Evolutionary conservation across 2,888 invertebrate species (phyloP).

Genomic region (Pammene fasciana): DNA sequence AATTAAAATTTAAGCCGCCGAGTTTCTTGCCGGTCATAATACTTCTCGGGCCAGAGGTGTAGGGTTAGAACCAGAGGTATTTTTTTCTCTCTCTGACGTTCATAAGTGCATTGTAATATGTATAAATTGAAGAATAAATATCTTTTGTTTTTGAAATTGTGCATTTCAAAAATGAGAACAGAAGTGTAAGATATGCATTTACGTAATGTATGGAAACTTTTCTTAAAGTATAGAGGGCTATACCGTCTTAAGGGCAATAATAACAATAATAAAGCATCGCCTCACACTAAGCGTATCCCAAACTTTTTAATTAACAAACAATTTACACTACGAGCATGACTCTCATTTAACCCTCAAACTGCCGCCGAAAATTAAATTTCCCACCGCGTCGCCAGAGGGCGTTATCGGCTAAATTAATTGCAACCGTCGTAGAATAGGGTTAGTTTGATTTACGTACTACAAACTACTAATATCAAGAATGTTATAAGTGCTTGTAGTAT

Average conservation of each 20-base stretch:
- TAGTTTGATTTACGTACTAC: constrained; percentile 34
- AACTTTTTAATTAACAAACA: constrained; percentile 32
- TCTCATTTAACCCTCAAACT: constrained; percentile 35
- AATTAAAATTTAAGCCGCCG: too few species aligned
- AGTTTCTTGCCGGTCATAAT: too few species aligned
- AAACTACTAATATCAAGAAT: not conserved
- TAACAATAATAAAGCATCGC: not conserved
- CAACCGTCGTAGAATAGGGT: constrained; percentile 31
- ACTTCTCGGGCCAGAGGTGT: too few species aligned
- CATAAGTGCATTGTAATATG: too few species aligned
- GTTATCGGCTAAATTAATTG: constrained; percentile 48
- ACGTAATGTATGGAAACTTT: too few species aligned
- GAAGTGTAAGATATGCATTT: too few species aligned
- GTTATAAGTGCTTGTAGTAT: not conserved
- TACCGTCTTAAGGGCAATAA: not conserved
- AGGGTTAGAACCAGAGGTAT: too few species aligned
- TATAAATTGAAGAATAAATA: too few species aligned
- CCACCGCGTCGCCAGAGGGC: constrained; percentile 47
- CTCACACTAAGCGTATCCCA: not conserved
- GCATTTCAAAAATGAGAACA: too few species aligned
- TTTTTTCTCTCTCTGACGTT: too few species aligned
- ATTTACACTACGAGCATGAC: constrained; percentile 30
- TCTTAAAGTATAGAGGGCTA: not conserved
- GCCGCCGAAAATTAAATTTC: constrained; percentile 49
- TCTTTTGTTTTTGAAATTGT: too few species aligned